Evolutionary conservation across 2,888 invertebrate genomes (phyloP), one percentile per base, ranked within the genome.

Genomic region (Scelioninae gen. 1): DNA sequence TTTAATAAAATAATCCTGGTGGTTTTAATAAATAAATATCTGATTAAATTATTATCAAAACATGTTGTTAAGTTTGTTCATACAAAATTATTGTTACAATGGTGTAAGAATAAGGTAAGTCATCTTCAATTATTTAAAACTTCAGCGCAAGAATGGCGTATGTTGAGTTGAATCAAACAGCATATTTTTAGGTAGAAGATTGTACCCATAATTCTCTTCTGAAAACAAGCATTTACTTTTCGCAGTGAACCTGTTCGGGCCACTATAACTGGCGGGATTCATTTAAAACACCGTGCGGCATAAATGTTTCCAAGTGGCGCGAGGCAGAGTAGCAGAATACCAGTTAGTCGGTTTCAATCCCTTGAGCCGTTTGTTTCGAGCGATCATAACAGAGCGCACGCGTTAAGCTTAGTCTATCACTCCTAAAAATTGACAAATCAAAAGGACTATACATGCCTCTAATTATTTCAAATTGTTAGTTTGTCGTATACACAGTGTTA

Each of bases 331-430:
- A n/a, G 88, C 88, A 88, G 87, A 90, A 89, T 88, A 89, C 90
- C 90, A 90, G 90, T 90, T 90, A 91, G 91, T 91, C 87, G 89
- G 86, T 88, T 88, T 87, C 87, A 86, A 89, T 88, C 88, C 87
- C 85, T 80, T 86, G 89, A 85, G 71, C 74, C 78, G 85, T 82
- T 84, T 87, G 84, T 65, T 78, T 78, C 66, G 76, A 74, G 63
- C 84, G 45, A 7, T 49, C 38, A 51, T 10, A 13, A 15, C 13
- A 49, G 31, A 63, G 78, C 78, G 71, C 78, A 62, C 69, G 77
- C 69, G 68, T 11, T 10, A 11, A 23, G 51, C 29, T 72, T 51
- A 56, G 53, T 72, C 62, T 53, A 53, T 62, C 53, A 62, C 43
- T 60, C 51, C 60, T 60, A 72, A 72, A 72, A 72, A 62, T 72